These are phyloP conservation scores for Epiblema foenella DNA, from an alignment of 2,888 invertebrate species.

Conservation along the genomic window DNA sequence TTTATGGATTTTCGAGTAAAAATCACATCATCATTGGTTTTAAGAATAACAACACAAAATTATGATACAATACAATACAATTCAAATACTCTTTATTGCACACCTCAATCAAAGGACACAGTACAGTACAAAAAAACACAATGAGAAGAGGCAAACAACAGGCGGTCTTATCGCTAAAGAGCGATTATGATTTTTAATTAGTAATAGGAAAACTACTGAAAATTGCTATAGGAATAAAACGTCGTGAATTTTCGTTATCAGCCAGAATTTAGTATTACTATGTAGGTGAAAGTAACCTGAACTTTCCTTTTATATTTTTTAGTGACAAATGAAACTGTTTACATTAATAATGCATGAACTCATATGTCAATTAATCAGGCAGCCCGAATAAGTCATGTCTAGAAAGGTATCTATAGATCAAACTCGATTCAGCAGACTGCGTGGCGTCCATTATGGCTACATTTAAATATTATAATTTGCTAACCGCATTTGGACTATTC, in stretches of 20 bases:
- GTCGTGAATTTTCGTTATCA: not conserved
- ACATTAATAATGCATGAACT: conserved; percentile 15
- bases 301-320: not conserved
- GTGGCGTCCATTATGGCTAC: conserved; percentile 20
- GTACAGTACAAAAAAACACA: too few relatives aligned
- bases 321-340: not conserved
- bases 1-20: not conserved
- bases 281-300: not conserved
- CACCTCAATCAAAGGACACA: too few relatives aligned
- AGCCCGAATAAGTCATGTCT: conserved; percentile 17
- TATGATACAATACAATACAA: too few relatives aligned
- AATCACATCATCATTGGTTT: not conserved
- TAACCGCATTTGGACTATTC: not conserved
- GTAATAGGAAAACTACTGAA: not conserved
- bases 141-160: too few relatives aligned
- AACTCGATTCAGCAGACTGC: conserved; percentile 15
- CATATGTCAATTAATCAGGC: conserved; percentile 11
- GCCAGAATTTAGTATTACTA: not conserved
- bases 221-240: not conserved
- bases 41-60: not conserved
- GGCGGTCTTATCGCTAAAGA: too few relatives aligned
- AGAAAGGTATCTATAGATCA: conserved; percentile 14
- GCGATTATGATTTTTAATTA: not conserved
- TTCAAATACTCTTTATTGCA: too few relatives aligned
- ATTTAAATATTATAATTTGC: conserved; percentile 16